Percentiles rank a stretch among this genome's conserved stretches.
phyloP scores from a whole-genome alignment of 1,140 invertebrate genomes.

The Amphibalanus amphitrite region DNA sequence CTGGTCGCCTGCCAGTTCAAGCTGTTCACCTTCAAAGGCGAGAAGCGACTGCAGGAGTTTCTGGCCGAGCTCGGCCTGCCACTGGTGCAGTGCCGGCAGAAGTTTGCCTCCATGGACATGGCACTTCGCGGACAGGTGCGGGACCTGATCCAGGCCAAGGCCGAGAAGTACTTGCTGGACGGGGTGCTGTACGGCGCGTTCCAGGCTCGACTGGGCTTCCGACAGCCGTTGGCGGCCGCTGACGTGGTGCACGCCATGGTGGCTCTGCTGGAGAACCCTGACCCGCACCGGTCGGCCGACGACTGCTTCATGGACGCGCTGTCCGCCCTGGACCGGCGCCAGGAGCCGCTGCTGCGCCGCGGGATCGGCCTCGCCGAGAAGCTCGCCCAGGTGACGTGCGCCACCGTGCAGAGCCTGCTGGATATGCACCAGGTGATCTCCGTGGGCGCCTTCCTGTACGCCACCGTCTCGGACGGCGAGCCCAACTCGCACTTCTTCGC shows the following conservation, averaged over 20 bases:
- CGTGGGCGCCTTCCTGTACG: constrained; percentile 78
- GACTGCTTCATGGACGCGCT: constrained; percentile 57
- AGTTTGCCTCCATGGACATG: constrained; percentile 73
- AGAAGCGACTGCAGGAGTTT: constrained; percentile 64
- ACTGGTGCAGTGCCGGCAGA: constrained; percentile 65
- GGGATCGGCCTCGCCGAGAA: constrained; percentile 58
- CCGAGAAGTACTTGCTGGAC: constrained; percentile 59
- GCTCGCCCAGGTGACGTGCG: constrained; percentile 50
- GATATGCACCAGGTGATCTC: constrained; percentile 61
- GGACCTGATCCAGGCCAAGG: constrained; percentile 48
- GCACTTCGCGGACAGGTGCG: constrained; percentile 56
- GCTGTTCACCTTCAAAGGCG: constrained; percentile 37
- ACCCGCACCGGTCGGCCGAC: constrained; percentile 25
- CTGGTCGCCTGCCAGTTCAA: constrained; percentile 34
- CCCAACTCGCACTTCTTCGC: constrained; percentile 47
- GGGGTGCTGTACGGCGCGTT: constrained; percentile 57
- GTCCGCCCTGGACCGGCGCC: constrained; percentile 44
- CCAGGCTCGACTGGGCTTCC: constrained; percentile 59
- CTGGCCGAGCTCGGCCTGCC: constrained; percentile 85
- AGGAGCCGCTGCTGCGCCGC: constrained; percentile 35
- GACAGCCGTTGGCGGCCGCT: constrained; percentile 55
- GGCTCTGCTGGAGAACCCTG: constrained; percentile 51
- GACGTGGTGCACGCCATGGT: constrained; percentile 67
- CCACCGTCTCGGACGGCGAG: constrained; percentile 33
- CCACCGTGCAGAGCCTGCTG: constrained; percentile 60